phyloP scores from a whole-genome alignment of 2,888 invertebrate genomes.

The Limenitis camilla region DNA sequence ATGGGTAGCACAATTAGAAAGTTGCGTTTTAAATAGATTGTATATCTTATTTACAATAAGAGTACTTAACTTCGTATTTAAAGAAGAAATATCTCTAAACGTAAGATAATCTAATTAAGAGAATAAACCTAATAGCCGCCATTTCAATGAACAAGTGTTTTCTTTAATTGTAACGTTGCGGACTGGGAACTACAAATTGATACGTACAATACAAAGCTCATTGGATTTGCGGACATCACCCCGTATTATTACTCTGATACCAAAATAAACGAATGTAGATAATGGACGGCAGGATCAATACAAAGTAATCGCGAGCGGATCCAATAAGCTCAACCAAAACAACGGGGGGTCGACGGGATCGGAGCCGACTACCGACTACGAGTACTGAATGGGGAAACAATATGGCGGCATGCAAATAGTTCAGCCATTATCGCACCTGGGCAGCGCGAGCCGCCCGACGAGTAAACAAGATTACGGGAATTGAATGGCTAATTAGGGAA shows the following conservation, averaged over 20 bases:
- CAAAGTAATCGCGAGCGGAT: slow-evolving; percentile 72
- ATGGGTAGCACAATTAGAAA: too few species aligned
- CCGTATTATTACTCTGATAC: slow-evolving; percentile 64
- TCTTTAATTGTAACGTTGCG: background rate
- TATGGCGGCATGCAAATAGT: slow-evolving; percentile 75
- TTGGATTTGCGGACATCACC: slow-evolving; percentile 55
- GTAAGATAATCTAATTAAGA: too few species aligned
- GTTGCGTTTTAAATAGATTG: too few species aligned
- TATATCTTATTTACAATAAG: too few species aligned
- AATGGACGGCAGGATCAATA: slow-evolving; percentile 72
- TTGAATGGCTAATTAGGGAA: slow-evolving; percentile 74
- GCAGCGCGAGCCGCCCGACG: slow-evolving; percentile 61
- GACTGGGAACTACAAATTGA: slow-evolving; percentile 30
- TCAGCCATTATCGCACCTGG: slow-evolving; percentile 74
- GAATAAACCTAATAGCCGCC: background rate
- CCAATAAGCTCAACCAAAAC: slow-evolving; percentile 72
- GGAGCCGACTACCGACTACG: slow-evolving; percentile 36
- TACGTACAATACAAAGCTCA: slow-evolving; percentile 40
- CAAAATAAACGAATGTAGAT: slow-evolving; percentile 71
- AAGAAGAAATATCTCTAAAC: too few species aligned
- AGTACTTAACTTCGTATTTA: too few species aligned
- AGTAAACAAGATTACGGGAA: slow-evolving; percentile 75
- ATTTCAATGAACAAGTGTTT: background rate
- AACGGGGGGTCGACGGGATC: slow-evolving; percentile 63
- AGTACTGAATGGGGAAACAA: slow-evolving; percentile 56